Percentiles rank a stretch among this genome's conserved stretches.
These are phyloP conservation scores for Protodeltote pygarga DNA, from an alignment of 2,888 invertebrate species.

Conservation along the genomic window DNA sequence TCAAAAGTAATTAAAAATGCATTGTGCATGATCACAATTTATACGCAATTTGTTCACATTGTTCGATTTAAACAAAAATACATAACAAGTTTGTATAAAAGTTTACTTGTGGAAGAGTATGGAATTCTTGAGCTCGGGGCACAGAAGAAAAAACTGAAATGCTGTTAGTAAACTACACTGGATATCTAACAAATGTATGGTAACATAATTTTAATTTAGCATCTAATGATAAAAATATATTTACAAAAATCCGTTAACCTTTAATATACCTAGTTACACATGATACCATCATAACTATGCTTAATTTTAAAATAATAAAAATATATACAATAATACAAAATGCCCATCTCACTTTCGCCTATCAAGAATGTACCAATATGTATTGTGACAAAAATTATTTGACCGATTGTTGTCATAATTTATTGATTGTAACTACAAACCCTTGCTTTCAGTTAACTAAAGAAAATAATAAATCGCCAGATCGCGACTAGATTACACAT, in stretches of 20 bases:
- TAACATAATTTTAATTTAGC: conserved; percentile 69
- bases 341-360: conserved; percentile 62
- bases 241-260: conserved; percentile 77
- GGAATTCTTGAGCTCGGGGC: conserved; percentile 44
- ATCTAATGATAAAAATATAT: conserved; percentile 75
- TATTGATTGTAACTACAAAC: conserved; percentile 30
- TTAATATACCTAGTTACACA: conserved; percentile 62
- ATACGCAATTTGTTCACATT: conserved; percentile 22
- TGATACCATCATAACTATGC: conserved; percentile 53
- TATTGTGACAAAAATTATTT: conserved; percentile 41
- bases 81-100: conserved; percentile 22
- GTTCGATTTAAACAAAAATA: conserved; percentile 23
- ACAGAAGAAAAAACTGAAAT: conserved; percentile 34
- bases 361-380: conserved; percentile 37
- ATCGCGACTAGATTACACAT: conserved; percentile 51
- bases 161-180: conserved; percentile 58
- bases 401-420: conserved; percentile 35
- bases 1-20: conserved; percentile 25
- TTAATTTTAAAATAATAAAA: conserved; percentile 61
- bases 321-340: conserved; percentile 69
- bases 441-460: conserved; percentile 17
- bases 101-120: conserved; percentile 27
- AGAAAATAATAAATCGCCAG: conserved; percentile 47
- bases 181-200: conserved; percentile 60
- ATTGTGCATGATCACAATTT: conserved; percentile 27